Evolutionary conservation across 2,113 vertebrate genomes (phyloP), one percentile per base, ranked within the genome.

Genomic region (Vulpes lagopus): DNA sequence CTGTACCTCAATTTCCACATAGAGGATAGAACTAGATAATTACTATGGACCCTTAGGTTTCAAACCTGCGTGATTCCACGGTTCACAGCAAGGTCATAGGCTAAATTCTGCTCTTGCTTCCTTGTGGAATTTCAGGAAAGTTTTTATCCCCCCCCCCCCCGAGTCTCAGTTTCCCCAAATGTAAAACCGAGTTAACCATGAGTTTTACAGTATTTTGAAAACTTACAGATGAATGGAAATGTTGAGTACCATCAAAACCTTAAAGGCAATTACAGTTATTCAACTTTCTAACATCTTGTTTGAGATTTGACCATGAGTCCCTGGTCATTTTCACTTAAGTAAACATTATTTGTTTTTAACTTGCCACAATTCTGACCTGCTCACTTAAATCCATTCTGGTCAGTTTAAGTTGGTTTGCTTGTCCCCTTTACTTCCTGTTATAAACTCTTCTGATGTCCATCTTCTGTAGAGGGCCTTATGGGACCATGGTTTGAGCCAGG

Each of bases 111-210:
- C 19, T 73, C 74, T 95, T 35, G 64, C 9, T 94, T 94, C 69
- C 87, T 60, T 62, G 2, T 93, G 38, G 73, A 82, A 91, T 57
- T 81, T 76, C 67, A 80, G 53, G n/a, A 35, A 71, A 64, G n/a
- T 32, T 76, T 62, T 86, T 51, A 93, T 43, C 7, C 53, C n/a
- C 71, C 9, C 16, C 16, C 78, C 11, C 9, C 23, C 78, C 11
- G 55, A 67, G n/a, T 79, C 86, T 96, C 89, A n/a, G 30, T 89
- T 97, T 97, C 59, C 30, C 55, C 74, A 76, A 71, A 43, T 95
- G 11, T 90, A 71, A 95, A 93, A 73, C 2, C 55, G 43, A 71
- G 57, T 76, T 74, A 86, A 55, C 82, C 67, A 65, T 19, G 67
- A 84, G 5, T 38, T 94, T 95, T 53, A 85, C 16, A 69, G 25